Evolutionary conservation across 2,888 invertebrate species (phyloP), one percentile per base, ranked within the genome.

Genomic region (Cerceris rybyensis): DNA sequence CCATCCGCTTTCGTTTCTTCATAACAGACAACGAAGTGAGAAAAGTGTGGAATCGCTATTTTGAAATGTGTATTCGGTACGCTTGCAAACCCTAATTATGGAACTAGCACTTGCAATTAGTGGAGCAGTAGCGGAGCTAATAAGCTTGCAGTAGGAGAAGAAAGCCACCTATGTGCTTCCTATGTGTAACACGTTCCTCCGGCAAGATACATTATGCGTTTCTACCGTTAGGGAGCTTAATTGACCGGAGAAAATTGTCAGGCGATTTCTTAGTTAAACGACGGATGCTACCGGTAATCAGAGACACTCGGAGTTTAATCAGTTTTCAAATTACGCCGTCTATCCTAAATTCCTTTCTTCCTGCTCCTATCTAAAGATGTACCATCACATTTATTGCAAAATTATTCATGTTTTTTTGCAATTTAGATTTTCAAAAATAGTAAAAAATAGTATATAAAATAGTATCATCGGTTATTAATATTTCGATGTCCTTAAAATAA

Each of bases 161-260:
- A 70, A 76, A 76, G 57, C 28, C 70, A 54, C 42, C 70, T 42
- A 65, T 63, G 43, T 57, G 63, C 63, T 61, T 70, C 17, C 52
- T 70, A 41, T 13, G n/a, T 49, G 69, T 64, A 59, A 49, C 28
- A 55, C 58, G 16, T 16, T 14, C 41, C 41, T 49, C 39, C 16
- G 13, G n/a, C 13, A 57, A 57, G 73, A 59, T 67, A 59, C 75
- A 75, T 85, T 75, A 79, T 71, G 72, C 68, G 17, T 58, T 16
- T 72, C 70, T 74, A 58, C 83, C 75, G 75, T 88, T 83, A 83
- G 69, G 39, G 80, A 63, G 81, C 73, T 87, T 86, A 88, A 89
- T 86, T 84, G 88, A 84, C 81, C 87, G 82, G 67, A 73, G 75
- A 82, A 71, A 85, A 88, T 88, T 80, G 81, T 69, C 70, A 43